These are phyloP conservation scores for Ispidina picta DNA, from an alignment of 2,797 vertebrate genomes.

Conservation along the genomic window DNA sequence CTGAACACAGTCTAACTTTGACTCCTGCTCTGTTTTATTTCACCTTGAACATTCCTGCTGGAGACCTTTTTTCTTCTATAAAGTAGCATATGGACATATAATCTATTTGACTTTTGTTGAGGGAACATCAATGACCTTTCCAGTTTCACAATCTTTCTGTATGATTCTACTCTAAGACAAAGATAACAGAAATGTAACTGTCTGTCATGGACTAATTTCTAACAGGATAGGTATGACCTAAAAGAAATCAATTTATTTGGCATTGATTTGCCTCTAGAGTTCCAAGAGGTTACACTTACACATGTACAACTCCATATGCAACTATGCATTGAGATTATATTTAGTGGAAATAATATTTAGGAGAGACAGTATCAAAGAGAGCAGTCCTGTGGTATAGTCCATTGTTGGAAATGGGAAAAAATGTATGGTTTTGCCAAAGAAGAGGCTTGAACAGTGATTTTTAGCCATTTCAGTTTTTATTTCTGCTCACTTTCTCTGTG, in stretches of 20 bases:
- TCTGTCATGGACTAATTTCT: neutral
- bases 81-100: neutral
- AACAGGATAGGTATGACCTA: neutral
- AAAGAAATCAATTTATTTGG: neutral
- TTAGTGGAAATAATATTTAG: neutral
- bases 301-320: neutral
- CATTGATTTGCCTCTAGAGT: neutral
- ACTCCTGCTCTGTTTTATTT: neutral
- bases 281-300: neutral
- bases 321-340: neutral
- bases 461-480: neutral
- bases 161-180: neutral
- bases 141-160: neutral
- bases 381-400: rapidly evolving
- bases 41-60: neutral
- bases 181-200: neutral
- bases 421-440: neutral
- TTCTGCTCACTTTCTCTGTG: neutral
- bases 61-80: neutral
- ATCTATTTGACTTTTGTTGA: neutral
- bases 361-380: neutral
- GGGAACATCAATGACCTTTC: neutral
- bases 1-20: neutral
- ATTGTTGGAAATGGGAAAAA: neutral
- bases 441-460: neutral